Evolutionary conservation across 2,113 vertebrate species (phyloP).

Genomic region (Atrichornis clamosus): DNA sequence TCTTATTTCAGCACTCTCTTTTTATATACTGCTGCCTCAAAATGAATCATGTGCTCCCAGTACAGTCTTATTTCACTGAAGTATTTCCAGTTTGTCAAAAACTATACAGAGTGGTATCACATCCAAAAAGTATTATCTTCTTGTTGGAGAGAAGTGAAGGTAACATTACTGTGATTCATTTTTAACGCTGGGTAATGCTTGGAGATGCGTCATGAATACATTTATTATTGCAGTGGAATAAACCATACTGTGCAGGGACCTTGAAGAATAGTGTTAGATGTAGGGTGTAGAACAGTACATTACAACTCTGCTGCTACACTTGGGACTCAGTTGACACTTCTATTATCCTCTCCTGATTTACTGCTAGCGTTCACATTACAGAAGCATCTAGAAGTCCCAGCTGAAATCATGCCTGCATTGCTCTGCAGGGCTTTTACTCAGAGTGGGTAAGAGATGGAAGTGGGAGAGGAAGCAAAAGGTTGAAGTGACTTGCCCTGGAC

Average conservation of each 20-base stretch:
- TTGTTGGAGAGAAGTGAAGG: conserved; percentile 39
- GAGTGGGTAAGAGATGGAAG: not conserved
- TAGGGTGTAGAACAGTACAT: conserved; percentile 16
- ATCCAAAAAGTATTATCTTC: conserved; percentile 61
- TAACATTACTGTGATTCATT: conserved; percentile 70
- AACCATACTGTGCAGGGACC: conserved; percentile 22
- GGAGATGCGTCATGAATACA: conserved; percentile 41
- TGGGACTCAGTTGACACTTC: conserved; percentile 38
- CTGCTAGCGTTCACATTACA: conserved; percentile 15
- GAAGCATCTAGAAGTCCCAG: conserved; percentile 36
- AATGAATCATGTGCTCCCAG: conserved; percentile 18
- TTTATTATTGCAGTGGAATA: conserved; percentile 47
- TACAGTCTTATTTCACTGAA: conserved; percentile 66
- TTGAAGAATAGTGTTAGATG: conserved; percentile 9
- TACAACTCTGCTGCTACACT: conserved; percentile 20
- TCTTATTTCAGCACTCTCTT: not conserved
- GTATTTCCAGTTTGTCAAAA: conserved; percentile 68
- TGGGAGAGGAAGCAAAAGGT: not conserved
- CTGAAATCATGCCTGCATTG: not conserved
- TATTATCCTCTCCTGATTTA: conserved; percentile 52
- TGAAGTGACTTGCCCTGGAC: not conserved
- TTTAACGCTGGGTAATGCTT: conserved; percentile 21
- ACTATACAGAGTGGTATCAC: conserved; percentile 33
- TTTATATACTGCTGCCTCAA: conserved; percentile 19
- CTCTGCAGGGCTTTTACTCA: conserved; percentile 12